These are phyloP conservation scores for Samia ricini DNA, from an alignment of 1,140 invertebrate genomes.

Conservation along the genomic window DNA sequence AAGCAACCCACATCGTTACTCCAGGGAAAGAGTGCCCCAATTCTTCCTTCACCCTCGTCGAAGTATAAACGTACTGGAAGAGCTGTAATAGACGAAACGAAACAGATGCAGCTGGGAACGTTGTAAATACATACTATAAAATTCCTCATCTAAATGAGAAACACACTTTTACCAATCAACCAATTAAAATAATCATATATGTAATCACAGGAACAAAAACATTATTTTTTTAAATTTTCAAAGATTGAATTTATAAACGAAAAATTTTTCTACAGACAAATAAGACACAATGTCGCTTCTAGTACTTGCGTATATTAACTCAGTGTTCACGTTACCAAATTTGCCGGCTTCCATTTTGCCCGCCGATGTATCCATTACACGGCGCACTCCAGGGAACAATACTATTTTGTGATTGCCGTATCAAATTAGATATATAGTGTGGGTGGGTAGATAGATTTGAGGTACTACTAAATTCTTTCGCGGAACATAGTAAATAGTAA, in stretches of 20 bases:
- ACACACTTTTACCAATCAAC: no score
- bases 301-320: not conserved
- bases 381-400: constrained; percentile 7
- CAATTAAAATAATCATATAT: no score
- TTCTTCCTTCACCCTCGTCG: not conserved
- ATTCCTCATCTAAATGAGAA: no score
- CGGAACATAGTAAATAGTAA: not conserved
- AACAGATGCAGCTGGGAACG: no score
- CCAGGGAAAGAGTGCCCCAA: not conserved
- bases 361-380: constrained; percentile 9
- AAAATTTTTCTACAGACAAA: no score
- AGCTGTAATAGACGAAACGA: no score
- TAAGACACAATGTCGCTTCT: not conserved
- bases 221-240: no score
- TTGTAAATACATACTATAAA: no score
- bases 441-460: not conserved
- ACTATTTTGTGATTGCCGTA: constrained; percentile 13
- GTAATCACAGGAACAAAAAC: no score
- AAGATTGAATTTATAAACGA: no score
- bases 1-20: not conserved
- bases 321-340: not conserved
- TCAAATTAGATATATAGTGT: constrained; percentile 5
- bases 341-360: constrained; percentile 5
- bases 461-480: not conserved
- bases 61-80: not conserved